Percentiles rank a stretch among this genome's conserved stretches.
Evolutionary conservation across 2,888 invertebrate species (phyloP).

Genomic region (Cheilosia urbana): DNA sequence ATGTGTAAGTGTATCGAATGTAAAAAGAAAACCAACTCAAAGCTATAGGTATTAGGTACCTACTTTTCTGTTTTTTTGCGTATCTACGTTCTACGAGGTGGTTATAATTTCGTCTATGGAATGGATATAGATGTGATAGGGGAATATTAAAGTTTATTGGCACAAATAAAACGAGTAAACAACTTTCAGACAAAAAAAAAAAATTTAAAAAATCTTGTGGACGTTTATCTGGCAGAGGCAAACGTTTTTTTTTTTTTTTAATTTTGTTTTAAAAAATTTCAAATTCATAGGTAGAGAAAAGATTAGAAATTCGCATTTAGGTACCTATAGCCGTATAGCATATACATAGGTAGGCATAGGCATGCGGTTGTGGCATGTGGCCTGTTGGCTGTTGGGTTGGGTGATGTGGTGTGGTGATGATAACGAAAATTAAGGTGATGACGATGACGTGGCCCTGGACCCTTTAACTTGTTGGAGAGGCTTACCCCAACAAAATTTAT

Average conservation of each 20-base stretch:
- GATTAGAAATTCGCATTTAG: constrained; percentile 64
- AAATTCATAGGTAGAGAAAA: constrained; percentile 18
- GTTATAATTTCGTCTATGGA: constrained; percentile 40
- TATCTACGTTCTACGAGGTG: constrained; percentile 60
- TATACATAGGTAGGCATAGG: no score
- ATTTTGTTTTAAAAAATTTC: constrained; percentile 29
- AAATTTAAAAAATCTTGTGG: constrained; percentile 17
- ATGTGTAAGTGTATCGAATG: constrained; percentile 34
- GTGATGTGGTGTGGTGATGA: constrained; percentile 42
- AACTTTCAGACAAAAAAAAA: no score
- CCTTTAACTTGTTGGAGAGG: no score
- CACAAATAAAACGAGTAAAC: constrained; percentile 74
- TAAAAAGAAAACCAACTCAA: constrained; percentile 55
- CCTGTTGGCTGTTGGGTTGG: constrained; percentile 28
- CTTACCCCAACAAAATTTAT: neutral
- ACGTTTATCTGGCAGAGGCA: constrained; percentile 28
- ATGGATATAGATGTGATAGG: constrained; percentile 50
- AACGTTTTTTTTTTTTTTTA: constrained; percentile 18
- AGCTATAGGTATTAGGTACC: constrained; percentile 55
- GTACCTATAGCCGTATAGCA: no score
- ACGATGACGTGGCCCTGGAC: constrained; percentile 31
- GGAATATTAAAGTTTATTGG: constrained; percentile 73
- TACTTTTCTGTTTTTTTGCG: constrained; percentile 64
- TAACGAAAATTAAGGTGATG: constrained; percentile 6
- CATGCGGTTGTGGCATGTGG: neutral